phyloP scores from a whole-genome alignment of 2,888 invertebrate genomes.

The Magallana nippona region DNA sequence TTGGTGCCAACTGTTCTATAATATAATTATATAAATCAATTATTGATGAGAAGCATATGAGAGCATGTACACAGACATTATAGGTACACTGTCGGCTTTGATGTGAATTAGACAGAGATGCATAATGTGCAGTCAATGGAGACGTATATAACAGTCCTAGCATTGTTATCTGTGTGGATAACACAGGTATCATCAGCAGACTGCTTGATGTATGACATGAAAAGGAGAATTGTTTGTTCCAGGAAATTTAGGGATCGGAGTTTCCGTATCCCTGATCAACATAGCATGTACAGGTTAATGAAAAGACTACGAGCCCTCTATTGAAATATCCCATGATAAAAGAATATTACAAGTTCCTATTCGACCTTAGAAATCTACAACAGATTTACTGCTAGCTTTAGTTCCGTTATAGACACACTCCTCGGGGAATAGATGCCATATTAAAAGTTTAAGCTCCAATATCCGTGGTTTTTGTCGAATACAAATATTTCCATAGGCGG shows the following conservation, averaged over 20 bases:
- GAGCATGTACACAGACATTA: too few species aligned
- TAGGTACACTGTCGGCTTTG: too few species aligned
- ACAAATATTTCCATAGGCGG: conserved; percentile 7
- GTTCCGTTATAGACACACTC: not conserved
- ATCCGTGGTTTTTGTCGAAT: conserved; percentile 16
- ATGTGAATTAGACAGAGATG: too few species aligned
- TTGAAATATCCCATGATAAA: not conserved
- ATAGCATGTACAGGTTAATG: conserved; percentile 14
- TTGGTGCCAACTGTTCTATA: too few species aligned
- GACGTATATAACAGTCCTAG: not conserved
- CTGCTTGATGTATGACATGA: not conserved
- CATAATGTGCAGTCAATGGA: too few species aligned
- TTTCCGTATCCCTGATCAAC: not conserved
- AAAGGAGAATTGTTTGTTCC: not conserved
- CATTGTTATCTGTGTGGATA: not conserved
- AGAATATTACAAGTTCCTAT: not conserved
- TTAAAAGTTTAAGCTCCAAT: conserved; percentile 24
- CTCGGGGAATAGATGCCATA: not conserved
- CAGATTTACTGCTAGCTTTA: conserved; percentile 21
- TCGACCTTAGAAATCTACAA: conserved; percentile 10
- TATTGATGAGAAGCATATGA: too few species aligned
- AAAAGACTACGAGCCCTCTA: not conserved
- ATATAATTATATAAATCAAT: too few species aligned
- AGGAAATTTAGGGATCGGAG: conserved; percentile 1
- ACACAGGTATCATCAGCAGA: not conserved